These are phyloP conservation scores for Heterodera carotae DNA, from an alignment of 1,140 invertebrate genomes.

Conservation along the genomic window DNA sequence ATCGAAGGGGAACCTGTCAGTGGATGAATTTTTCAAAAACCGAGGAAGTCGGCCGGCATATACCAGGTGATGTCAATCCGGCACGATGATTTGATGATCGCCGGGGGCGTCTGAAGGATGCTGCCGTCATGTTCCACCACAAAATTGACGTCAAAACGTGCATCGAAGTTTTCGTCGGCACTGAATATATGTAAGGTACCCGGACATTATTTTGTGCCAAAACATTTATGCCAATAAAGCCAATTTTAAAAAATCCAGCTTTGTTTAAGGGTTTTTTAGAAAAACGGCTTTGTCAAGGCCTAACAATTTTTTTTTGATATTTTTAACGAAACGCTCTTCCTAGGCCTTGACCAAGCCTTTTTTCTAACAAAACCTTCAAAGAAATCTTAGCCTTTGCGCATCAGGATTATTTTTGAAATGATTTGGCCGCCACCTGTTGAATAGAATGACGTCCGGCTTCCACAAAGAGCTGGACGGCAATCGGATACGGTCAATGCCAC, in stretches of 20 bases:
- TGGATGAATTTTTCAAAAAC: slow-evolving; percentile 65
- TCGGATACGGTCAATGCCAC: slow-evolving; percentile 70
- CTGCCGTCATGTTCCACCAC: slow-evolving; percentile 89
- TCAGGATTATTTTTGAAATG: too few species aligned
- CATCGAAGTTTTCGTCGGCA: slow-evolving; percentile 96
- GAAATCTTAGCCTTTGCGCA: too few species aligned
- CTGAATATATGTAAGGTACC: slow-evolving; percentile 16
- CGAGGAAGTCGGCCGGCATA: too few species aligned
- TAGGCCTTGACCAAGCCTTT: too few species aligned
- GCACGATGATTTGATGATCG: slow-evolving; percentile 98
- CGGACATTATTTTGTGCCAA: too few species aligned
- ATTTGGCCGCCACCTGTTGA: slow-evolving; percentile 47
- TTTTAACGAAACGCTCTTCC: too few species aligned
- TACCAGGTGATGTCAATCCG: slow-evolving; percentile 97
- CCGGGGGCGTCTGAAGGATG: slow-evolving; percentile 87
- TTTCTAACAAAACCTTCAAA: too few species aligned
- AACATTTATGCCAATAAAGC: too few species aligned
- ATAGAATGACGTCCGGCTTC: slow-evolving; percentile 59
- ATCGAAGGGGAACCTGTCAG: slow-evolving; percentile 62
- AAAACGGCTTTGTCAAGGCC: too few species aligned
- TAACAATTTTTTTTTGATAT: too few species aligned
- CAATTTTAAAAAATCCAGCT: too few species aligned
- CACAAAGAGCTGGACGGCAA: slow-evolving; percentile 72
- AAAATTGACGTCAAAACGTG: slow-evolving; percentile 94
- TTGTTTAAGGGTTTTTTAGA: too few species aligned